Evolutionary conservation across 2,888 invertebrate species (phyloP).

Genomic region (Erannis defoliaria): DNA sequence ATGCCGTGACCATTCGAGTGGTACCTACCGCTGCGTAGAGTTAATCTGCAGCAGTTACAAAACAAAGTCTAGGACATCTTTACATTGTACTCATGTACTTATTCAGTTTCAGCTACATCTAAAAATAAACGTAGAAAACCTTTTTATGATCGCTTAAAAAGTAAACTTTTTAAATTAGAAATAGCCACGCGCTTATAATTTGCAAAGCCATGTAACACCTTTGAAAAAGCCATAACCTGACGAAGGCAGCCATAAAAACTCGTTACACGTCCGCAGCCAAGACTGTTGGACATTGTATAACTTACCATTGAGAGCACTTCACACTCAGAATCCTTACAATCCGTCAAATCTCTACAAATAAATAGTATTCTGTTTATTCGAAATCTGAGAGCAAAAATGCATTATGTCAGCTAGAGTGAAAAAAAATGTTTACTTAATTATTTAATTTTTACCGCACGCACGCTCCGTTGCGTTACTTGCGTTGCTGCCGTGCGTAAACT

Average conservation of each 20-base stretch:
- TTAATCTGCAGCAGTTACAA: too few species aligned
- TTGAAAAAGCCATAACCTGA: constrained; percentile 8
- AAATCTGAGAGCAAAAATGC: too few species aligned
- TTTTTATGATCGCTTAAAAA: neutral
- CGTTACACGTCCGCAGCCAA: constrained; percentile 13
- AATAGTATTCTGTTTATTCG: too few species aligned
- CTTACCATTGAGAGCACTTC: neutral
- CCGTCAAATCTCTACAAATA: neutral
- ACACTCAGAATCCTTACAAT: neutral
- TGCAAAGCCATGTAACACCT: constrained; percentile 9
- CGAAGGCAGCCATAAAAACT: constrained; percentile 18
- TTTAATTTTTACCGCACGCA: too few species aligned
- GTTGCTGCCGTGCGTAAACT: too few species aligned
- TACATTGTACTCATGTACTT: too few species aligned
- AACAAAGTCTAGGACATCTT: too few species aligned
- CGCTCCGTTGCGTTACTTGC: too few species aligned
- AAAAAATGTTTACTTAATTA: too few species aligned
- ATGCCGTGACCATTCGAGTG: too few species aligned
- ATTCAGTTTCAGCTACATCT: neutral
- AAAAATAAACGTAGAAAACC: neutral
- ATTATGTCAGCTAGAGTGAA: too few species aligned
- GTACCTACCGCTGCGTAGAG: too few species aligned
- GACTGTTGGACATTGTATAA: constrained; percentile 26
- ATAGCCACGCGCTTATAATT: constrained; percentile 1
- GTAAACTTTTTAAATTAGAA: neutral